Evolutionary conservation across 2,797 vertebrate species (phyloP).

Genomic region (Parauchenoglanis punctatus): DNA sequence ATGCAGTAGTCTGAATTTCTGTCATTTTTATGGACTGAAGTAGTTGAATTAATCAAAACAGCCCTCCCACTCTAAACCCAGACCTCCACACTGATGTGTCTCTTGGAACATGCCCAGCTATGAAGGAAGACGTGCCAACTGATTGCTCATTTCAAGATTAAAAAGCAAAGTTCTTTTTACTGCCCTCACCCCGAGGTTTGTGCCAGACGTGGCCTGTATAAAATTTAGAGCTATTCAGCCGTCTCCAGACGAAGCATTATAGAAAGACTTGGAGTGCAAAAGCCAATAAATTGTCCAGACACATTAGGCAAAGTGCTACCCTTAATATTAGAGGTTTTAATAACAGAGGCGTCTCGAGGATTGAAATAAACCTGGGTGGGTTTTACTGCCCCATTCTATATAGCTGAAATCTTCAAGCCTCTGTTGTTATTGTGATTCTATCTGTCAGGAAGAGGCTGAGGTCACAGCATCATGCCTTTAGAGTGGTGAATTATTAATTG

Average conservation of each 20-base stretch:
- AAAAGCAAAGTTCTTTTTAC: conserved; percentile 45
- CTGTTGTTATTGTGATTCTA: not conserved
- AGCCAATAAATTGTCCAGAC: conserved; percentile 27
- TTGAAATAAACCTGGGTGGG: not conserved
- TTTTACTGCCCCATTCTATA: not conserved
- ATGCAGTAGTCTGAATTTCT: conserved; percentile 2
- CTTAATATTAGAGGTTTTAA: conserved; percentile 28
- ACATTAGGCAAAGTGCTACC: conserved; percentile 39
- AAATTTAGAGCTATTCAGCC: conserved; percentile 4
- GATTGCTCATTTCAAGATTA: conserved; percentile 59
- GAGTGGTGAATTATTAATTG: conserved; percentile 40
- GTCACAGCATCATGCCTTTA: conserved; percentile 21
- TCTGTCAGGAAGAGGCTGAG: conserved; percentile 1
- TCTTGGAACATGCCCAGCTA: conserved; percentile 65
- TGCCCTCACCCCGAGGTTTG: not conserved
- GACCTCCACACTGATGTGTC: conserved; percentile 58
- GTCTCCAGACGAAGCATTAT: not conserved
- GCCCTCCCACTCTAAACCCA: conserved; percentile 12
- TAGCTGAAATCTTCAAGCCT: not conserved
- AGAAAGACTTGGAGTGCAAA: not conserved
- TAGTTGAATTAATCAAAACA: conserved; percentile 26
- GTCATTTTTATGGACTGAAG: conserved; percentile 11
- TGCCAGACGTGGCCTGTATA: conserved; percentile 6
- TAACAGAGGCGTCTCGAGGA: conserved; percentile 8
- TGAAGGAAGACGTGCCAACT: conserved; percentile 65